Base-by-base conservation (phyloP, 2,888 invertebrate genomes). In the Dynastes tityus region DNA sequence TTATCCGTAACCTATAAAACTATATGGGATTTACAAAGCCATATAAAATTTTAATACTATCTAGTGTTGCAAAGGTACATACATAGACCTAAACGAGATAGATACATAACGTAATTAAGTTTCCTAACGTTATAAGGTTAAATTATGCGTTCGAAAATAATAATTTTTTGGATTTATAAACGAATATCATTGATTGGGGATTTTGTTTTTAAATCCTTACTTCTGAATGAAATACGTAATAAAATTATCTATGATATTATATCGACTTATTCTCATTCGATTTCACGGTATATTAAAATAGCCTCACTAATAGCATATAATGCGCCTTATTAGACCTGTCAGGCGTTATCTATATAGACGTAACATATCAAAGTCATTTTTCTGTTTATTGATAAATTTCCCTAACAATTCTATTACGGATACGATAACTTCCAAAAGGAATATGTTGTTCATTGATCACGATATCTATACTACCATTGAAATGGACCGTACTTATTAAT, bases 301-400 rank as follows among this genome's bases (percentile, higher is more conserved):
- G 49, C 49, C 51, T 8, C 9, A 49, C 68, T 68, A 68, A 49
- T 68, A 68, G 45, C 49, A 49, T 29, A 49, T 67, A 65, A 65
- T 45, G 45, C 45, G 22, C 9, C 22, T 51, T 68, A 68, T 68
- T 68, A 68, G 49, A 49, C 68, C 49, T 49, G 68, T 68, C 45
- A 68, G 11, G 9, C 27, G 49, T 68, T 68, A 68, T 68, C 68
- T 68, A 45, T 8, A 45, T 45, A 29, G 9, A 61, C 29, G 45
- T 68, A 49, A 68, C 45, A 22, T 68, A 68, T 68, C 3, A 67
- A 45, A 49, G 49, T 45, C 29, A 68, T 29, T 68, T 68, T 68
- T 68, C 45, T n/a, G 11, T 49, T 27, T 68, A 27, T 68, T 29
- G 49, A 49, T 49, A 68, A 68, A 45, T 68, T 68, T 51, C 45